Conservation (phyloP, 2,888 invertebrate genomes). For the Drosophila sordidula region DNA sequence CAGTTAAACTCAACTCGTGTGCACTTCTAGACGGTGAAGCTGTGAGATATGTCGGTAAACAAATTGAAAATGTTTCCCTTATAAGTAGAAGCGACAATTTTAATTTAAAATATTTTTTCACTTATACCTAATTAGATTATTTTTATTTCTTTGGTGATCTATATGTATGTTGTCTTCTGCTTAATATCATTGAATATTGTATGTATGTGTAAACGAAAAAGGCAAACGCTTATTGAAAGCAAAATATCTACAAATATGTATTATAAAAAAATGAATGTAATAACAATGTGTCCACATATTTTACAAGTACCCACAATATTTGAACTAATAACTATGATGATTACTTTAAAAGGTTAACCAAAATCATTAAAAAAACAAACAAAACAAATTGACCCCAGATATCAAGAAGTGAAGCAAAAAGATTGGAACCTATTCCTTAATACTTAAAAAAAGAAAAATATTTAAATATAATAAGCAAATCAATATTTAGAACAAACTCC, state of each 20-base stretch:
- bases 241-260: constrained; percentile 6
- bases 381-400: neutral
- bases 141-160: constrained; percentile 3
- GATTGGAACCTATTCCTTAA: neutral
- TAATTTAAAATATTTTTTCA: neutral
- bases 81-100: neutral
- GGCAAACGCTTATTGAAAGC: constrained; percentile 3
- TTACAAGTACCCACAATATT: constrained; percentile 1
- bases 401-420: neutral
- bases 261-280: constrained; percentile 9
- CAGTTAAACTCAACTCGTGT: constrained; percentile 20
- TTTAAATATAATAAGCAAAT: neutral
- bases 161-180: constrained; percentile 8
- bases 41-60: neutral
- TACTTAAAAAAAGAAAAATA: neutral
- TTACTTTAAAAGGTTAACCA: neutral
- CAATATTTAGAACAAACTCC: constrained; percentile 1
- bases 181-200: constrained; percentile 4
- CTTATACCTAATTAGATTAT: neutral
- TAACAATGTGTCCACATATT: constrained; percentile 14
- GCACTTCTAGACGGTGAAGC: neutral
- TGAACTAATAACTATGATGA: constrained; percentile 1
- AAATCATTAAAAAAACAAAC: neutral
- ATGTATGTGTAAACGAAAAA: constrained; percentile 13
- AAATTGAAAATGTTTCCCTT: neutral